A percentile compares a stretch with the other conserved stretches of the same genome.
Conservation (phyloP, 2,113 vertebrate genomes). For the Apaloderma vittatum region DNA sequence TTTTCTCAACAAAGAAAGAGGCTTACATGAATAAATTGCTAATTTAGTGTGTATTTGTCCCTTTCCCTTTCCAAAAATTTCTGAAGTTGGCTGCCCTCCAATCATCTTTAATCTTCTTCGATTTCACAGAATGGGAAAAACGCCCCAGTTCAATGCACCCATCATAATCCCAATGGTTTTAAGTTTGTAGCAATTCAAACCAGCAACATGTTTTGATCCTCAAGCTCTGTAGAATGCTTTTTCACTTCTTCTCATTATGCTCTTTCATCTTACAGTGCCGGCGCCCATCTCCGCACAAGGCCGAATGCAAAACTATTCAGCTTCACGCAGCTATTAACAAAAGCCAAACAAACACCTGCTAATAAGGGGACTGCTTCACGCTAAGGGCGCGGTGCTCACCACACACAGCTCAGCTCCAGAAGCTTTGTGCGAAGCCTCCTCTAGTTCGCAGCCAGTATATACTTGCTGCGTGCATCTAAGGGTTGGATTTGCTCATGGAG, state of each 20-base stretch:
- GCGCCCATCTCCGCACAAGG: background rate
- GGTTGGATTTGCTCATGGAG: background rate
- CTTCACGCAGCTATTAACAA: background rate
- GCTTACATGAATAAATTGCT: background rate
- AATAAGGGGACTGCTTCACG: background rate
- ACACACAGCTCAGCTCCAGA: background rate
- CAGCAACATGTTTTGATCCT: background rate
- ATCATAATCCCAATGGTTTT: conserved; percentile 5
- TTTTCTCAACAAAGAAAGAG: background rate
- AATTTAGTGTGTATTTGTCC: background rate
- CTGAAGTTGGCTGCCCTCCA: background rate
- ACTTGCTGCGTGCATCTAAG: background rate
- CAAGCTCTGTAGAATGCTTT: background rate
- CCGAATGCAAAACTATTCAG: background rate
- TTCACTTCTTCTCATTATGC: background rate
- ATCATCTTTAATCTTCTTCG: background rate
- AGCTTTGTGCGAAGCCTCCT: background rate
- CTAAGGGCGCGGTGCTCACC: background rate
- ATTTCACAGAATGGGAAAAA: background rate
- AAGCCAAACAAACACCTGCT: conserved; percentile 30
- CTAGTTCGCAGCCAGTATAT: background rate
- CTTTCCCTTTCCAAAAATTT: background rate
- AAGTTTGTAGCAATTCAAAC: background rate
- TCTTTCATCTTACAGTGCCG: background rate
- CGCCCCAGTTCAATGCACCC: background rate